Evolutionary conservation across 2,888 invertebrate genomes (phyloP), one percentile per base, ranked within the genome.

Genomic region (Netelia inedita): DNA sequence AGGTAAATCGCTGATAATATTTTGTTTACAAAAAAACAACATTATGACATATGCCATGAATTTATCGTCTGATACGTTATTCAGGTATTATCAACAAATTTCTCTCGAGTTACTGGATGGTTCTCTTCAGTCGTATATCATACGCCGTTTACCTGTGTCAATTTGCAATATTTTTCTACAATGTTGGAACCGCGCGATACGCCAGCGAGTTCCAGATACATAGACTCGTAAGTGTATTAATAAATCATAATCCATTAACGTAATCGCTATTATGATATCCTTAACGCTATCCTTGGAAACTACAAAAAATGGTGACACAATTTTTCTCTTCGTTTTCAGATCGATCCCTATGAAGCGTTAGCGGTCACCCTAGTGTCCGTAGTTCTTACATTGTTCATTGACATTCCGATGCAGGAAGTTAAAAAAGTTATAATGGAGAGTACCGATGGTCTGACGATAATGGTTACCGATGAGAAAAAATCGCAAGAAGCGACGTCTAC

Each of bases 121-220:
- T 95, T 8, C 91, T 96, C 80, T 94, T 96, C 85, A 96, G 96
- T 87, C 95, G 95, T 57, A 94, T 96, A 41, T 96, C 96, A 1
- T 96, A 96, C 88, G 95, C 96, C 0, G 94, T 96, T 79, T 96
- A 96, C 87, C 94, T 96, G 46, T 94, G 95, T 46, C 96, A 96
- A 91, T 96, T 96, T 89, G 94, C 96, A 21, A 95, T 96, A 65
- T 96, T 96, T 88, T 95, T 96, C 83, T 96, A 96, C 86, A 95
- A 95, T 71, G 95, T 96, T 23, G 96, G 95, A 65, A 95, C 95
- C n/a, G 94, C 95, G 0, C 95, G 95, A 89, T 95, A 95, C 63
- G 94, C 96, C 0, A 94, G 94, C 16, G 95, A 95, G 92, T 96
- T 96, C 91, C 94, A 95, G 55, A 76, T 95, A 35, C 91, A 94